These are phyloP conservation scores for Acanthococcus lagerstroemiae DNA, from an alignment of 2,888 invertebrate genomes.

Conservation along the genomic window DNA sequence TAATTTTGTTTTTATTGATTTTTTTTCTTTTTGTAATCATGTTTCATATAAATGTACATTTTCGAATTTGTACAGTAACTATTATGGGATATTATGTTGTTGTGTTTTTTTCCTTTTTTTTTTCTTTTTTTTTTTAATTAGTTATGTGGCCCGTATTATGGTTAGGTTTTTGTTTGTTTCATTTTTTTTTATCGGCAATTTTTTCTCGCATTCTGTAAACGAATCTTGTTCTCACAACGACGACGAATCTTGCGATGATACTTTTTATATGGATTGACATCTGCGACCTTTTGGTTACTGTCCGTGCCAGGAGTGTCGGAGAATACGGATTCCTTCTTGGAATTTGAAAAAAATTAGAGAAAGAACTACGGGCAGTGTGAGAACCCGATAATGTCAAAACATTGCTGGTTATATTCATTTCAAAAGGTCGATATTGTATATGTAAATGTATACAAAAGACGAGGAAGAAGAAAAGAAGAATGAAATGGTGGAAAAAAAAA, in stretches of 20 bases:
- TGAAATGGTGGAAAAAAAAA: too few relatives aligned
- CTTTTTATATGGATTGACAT: too few relatives aligned
- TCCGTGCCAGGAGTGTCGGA: too few relatives aligned
- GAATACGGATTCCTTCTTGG: too few relatives aligned
- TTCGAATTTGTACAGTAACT: constrained; percentile 17
- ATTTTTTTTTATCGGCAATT: constrained; percentile 11
- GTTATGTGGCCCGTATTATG: constrained; percentile 28
- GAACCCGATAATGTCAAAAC: too few relatives aligned
- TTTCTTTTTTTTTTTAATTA: constrained; percentile 9
- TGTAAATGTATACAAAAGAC: too few relatives aligned
- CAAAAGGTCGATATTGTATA: too few relatives aligned
- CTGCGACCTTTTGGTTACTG: too few relatives aligned
- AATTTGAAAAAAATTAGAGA: neutral
- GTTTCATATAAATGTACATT: constrained; percentile 18
- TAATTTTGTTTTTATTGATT: constrained; percentile 11
- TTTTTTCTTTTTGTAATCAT: constrained; percentile 1
- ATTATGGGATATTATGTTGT: constrained; percentile 20
- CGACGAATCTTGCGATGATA: too few relatives aligned
- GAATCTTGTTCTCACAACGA: too few relatives aligned
- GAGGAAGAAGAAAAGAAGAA: too few relatives aligned
- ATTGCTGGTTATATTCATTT: too few relatives aligned
- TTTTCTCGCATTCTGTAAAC: neutral
- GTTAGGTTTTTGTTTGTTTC: constrained; percentile 23
- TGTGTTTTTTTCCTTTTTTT: constrained; percentile 9
- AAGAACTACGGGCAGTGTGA: neutral